Base-by-base conservation (phyloP, 2,113 vertebrate genomes). In the Erythrolamprus reginae region DNA sequence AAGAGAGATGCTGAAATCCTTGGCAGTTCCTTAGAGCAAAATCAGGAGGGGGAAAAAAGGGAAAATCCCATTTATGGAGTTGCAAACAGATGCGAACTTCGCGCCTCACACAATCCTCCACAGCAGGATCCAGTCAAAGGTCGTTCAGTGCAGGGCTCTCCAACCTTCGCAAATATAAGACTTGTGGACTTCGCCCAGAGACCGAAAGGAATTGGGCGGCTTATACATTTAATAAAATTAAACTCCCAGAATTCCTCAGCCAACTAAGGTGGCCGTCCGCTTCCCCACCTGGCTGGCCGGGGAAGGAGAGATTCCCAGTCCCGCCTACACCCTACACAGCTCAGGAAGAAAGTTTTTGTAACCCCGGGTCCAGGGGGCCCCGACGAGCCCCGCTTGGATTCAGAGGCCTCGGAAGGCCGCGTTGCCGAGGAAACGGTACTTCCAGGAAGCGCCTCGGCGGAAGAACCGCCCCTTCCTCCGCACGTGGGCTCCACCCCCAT, bases 281-380 rank as follows among this genome's bases (percentile, higher is more conserved):
- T 61, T 10, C 1, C 10, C 56, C 58, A 28, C 26, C 1, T 28
- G 61, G 28, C n/a, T 33, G 61, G 33, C n/a, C 65, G n/a, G 70
- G 17, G 7, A 21, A 77, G 15, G 70, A 33, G 13, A 2, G 61
- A 21, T n/a, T 24, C 10, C 24, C 21, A 10, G 24, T n/a, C 12
- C 47, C 12, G 4, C 82, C 23, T n/a, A n/a, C 17, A 3, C 53
- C 7, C n/a, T n/a, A 24, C 8, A 1, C 23, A 58, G 5, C 33
- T 1, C 1, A 21, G 19, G 10, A 15, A 42, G 33, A 3, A 15
- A 33, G 17, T 7, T 9, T 7, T 6, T 6, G 15, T 3, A n/a
- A 12, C 12, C n/a, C 33, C 6, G 61, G 15, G 7, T 8, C 6
- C 8, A 38, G 3, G 1, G n/a, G 7, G 1, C 6, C 6, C 5